Evolutionary conservation across 2,888 invertebrate species (phyloP).

Genomic region (Pandemis cinnamomeana): DNA sequence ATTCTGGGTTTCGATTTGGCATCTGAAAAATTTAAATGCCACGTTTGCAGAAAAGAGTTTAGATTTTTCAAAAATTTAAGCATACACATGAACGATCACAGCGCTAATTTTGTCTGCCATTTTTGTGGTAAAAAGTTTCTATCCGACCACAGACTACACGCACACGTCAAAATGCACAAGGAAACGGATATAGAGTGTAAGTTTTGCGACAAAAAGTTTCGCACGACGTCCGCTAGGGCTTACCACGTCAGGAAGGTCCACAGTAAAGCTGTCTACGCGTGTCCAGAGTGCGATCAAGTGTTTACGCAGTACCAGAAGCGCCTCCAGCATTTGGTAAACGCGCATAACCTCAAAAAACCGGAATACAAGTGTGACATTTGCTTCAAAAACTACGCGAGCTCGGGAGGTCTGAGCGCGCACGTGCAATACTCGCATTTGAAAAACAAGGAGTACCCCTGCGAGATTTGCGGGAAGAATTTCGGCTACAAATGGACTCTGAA

Average conservation of each 20-base stretch:
- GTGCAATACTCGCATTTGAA: constrained; percentile 44
- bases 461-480: constrained; percentile 45
- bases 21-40: constrained; percentile 46
- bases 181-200: constrained; percentile 45
- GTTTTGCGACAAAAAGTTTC: constrained; percentile 45
- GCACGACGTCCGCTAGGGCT: constrained; percentile 44
- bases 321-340: constrained; percentile 46
- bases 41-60: constrained; percentile 48
- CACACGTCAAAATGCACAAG: constrained; percentile 49
- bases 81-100: constrained; percentile 64
- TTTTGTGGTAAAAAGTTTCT: constrained; percentile 60
- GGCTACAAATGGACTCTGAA: constrained; percentile 47
- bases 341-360: constrained; percentile 45
- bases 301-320: constrained; percentile 45
- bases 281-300: constrained; percentile 45
- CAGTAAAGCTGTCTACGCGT: constrained; percentile 49
- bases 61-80: constrained; percentile 51
- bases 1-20: constrained; percentile 50
- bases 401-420: constrained; percentile 45
- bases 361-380: constrained; percentile 47
- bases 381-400: constrained; percentile 43
- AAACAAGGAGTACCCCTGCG: constrained; percentile 44
- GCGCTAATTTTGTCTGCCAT: constrained; percentile 57
- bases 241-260: constrained; percentile 47
- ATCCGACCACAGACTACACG: constrained; percentile 47